Evolutionary conservation across 2,113 vertebrate genomes (phyloP).

Genomic region (Pardalotus punctatus): DNA sequence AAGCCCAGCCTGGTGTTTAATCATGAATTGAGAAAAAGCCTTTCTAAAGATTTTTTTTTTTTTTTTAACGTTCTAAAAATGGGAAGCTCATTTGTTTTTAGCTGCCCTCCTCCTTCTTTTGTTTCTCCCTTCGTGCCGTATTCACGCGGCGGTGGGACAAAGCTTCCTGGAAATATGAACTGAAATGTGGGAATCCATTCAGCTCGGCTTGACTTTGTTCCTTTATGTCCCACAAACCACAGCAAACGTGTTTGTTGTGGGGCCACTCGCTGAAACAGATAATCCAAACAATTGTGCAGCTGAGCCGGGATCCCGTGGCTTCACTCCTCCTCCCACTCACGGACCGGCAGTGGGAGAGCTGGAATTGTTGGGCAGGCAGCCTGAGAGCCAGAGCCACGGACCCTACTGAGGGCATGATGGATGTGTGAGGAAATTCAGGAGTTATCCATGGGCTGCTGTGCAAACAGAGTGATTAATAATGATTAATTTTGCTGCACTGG

Average conservation of each 20-base stretch:
- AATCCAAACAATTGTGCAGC: background rate
- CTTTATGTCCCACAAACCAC: background rate
- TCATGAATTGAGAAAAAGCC: background rate
- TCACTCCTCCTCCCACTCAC: accelerated
- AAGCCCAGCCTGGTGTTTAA: background rate
- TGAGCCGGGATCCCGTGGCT: background rate
- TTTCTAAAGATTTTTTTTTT: background rate
- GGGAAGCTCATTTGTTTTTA: background rate
- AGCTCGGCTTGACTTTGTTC: background rate
- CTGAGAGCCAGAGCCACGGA: background rate
- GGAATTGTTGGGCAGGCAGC: background rate
- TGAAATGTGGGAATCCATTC: background rate
- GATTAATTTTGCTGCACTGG: background rate
- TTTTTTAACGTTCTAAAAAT: background rate
- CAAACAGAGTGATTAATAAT: background rate
- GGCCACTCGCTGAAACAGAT: accelerated
- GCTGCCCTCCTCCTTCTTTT: background rate
- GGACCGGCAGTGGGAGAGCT: background rate
- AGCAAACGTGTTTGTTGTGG: background rate
- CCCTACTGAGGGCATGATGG: accelerated
- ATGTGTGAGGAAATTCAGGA: accelerated
- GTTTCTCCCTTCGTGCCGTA: background rate
- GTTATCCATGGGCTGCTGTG: accelerated
- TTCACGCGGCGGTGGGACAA: accelerated
- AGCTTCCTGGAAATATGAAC: background rate